A percentile compares a stretch with the other conserved stretches of the same genome.
Conservation (phyloP, 2,113 vertebrate species). For the Elaphurus davidianus region DNA sequence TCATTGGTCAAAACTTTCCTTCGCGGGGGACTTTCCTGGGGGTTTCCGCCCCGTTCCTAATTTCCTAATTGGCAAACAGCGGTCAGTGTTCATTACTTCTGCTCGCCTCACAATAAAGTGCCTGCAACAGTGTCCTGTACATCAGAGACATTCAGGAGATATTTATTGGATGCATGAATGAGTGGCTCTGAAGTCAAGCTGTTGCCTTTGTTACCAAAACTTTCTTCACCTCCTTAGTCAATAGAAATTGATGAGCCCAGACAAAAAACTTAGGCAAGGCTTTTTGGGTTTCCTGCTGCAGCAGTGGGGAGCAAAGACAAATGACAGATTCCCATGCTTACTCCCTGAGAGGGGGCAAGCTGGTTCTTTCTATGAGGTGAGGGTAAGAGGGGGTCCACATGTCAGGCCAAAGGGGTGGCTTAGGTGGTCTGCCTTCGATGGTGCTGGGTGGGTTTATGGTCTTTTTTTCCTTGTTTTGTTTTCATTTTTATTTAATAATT, state of each 20-base stretch:
- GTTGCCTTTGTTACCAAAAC: not conserved
- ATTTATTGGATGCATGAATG: not conserved
- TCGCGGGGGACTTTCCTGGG: too few relatives aligned
- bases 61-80: too few relatives aligned
- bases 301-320: not conserved
- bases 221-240: not conserved
- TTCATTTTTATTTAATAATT: not conserved
- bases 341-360: not conserved
- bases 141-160: not conserved
- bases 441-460: not conserved
- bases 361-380: not conserved
- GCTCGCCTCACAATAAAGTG: not conserved
- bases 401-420: not conserved
- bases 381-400: not conserved
- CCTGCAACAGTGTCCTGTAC: not conserved
- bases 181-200: not conserved
- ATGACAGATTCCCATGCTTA: not conserved
- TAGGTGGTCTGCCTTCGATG: not conserved
- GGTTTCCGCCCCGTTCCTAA: too few relatives aligned
- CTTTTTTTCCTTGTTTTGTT: not conserved
- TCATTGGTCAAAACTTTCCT: too few relatives aligned
- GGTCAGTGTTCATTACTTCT: too few relatives aligned
- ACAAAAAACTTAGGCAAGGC: not conserved
- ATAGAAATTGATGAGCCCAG: not conserved
- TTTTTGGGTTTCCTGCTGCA: not conserved